These are phyloP conservation scores for Coregonus clupeaformis DNA, from an alignment of 2,113 vertebrate genomes.

Conservation along the genomic window DNA sequence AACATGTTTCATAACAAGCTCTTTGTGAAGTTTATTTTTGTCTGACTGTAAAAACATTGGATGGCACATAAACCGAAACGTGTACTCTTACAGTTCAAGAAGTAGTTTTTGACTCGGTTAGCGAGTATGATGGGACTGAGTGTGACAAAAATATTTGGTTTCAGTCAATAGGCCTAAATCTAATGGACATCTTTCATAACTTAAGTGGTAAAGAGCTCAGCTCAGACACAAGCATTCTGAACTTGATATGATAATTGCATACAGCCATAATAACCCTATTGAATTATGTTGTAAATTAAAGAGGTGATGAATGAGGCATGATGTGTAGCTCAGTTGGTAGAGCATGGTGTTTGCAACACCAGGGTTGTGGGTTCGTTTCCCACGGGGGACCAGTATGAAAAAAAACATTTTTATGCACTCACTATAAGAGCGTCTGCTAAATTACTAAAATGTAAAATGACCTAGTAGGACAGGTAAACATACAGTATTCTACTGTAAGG, in stretches of 20 bases:
- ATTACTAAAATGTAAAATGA: too few relatives aligned
- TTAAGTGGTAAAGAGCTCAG: background rate
- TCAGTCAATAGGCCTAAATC: background rate
- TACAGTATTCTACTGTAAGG: background rate
- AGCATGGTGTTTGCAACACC: too few relatives aligned
- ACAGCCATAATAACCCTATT: background rate
- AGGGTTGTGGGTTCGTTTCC: too few relatives aligned
- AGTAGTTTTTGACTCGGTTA: background rate
- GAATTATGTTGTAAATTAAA: background rate
- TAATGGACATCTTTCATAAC: background rate
- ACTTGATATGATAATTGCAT: constrained; percentile 36
- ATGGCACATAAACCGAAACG: too few relatives aligned
- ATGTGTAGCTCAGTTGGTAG: too few relatives aligned
- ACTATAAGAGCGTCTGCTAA: too few relatives aligned
- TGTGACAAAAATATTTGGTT: background rate
- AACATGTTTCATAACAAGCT: too few relatives aligned
- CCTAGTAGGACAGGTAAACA: constrained; percentile 10
- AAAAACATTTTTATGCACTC: too few relatives aligned
- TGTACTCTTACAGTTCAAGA: too few relatives aligned
- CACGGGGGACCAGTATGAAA: too few relatives aligned
- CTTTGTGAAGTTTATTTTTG: too few relatives aligned
- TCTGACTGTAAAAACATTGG: too few relatives aligned
- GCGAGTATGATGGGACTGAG: background rate
- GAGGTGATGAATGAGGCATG: constrained; percentile 14
- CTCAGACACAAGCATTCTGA: background rate